phyloP scores from a whole-genome alignment of 35 echinoderm and acorn worm species.

The Amphiura filiformis region DNA sequence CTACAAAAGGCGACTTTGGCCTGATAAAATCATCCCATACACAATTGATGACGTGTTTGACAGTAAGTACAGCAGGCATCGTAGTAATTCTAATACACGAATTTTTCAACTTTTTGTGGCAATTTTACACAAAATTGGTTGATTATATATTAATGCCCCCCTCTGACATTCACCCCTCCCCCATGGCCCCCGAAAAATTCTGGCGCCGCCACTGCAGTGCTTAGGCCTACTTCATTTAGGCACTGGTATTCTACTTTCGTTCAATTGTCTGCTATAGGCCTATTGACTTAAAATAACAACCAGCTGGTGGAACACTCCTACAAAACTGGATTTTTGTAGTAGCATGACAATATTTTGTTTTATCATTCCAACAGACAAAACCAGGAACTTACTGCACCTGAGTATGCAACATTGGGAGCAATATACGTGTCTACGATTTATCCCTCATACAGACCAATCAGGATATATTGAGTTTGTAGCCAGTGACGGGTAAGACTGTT shows the following conservation, averaged over 20 bases:
- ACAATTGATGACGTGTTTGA: slow-evolving; percentile 42
- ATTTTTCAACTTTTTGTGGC: background rate
- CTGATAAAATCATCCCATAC: slow-evolving; percentile 47
- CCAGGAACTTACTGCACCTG: slow-evolving; percentile 30
- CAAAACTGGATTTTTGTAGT: too few species aligned
- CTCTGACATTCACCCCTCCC: too few species aligned
- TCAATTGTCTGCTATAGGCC: too few species aligned
- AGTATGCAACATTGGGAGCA: slow-evolving; percentile 70
- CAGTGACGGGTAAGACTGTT: slow-evolving; percentile 35
- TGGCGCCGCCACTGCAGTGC: too few species aligned
- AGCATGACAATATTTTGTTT: too few species aligned
- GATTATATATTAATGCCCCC: too few species aligned
- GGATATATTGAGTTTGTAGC: slow-evolving; percentile 40
- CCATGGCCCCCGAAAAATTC: too few species aligned
- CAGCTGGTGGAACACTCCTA: too few species aligned
- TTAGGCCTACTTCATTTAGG: too few species aligned
- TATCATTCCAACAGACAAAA: slow-evolving; percentile 32
- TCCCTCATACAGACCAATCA: slow-evolving; percentile 50
- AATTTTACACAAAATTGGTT: too few species aligned
- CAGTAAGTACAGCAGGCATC: slow-evolving; percentile 34
- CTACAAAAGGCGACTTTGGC: slow-evolving; percentile 17
- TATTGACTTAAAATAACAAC: too few species aligned
- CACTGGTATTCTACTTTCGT: too few species aligned
- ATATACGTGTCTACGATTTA: slow-evolving; percentile 68
- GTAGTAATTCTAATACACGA: background rate